Evolutionary conservation across 2,888 invertebrate genomes (phyloP).

Genomic region (Diarsia rubi): DNA sequence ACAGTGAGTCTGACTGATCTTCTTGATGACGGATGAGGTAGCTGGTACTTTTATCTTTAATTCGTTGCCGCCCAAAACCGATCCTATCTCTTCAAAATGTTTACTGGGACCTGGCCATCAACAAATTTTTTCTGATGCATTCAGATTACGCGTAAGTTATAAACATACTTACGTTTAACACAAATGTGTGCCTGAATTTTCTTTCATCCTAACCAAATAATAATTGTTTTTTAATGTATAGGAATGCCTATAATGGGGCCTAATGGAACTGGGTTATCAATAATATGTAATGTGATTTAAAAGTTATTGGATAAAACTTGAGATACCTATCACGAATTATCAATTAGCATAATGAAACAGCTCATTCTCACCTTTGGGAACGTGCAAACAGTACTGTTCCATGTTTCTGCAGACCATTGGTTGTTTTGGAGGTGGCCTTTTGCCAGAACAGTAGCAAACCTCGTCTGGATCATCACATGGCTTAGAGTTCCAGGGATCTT

Average conservation of each 20-base stretch:
- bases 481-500: slow-evolving; percentile 81
- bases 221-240: not conserved
- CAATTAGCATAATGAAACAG: slow-evolving; percentile 12
- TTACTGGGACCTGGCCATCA: slow-evolving; percentile 88
- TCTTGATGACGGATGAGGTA: slow-evolving; percentile 84
- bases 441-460: slow-evolving; percentile 84
- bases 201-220: slow-evolving; percentile 26
- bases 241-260: slow-evolving; percentile 7
- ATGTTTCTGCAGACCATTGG: slow-evolving; percentile 85
- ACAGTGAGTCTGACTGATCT: slow-evolving; percentile 87
- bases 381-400: slow-evolving; percentile 85
- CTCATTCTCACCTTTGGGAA: slow-evolving; percentile 87
- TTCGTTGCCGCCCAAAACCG: slow-evolving; percentile 85
- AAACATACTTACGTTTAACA: slow-evolving; percentile 33
- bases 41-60: slow-evolving; percentile 88
- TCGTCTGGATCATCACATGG: slow-evolving; percentile 85
- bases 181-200: slow-evolving; percentile 27
- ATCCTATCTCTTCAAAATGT: slow-evolving; percentile 88
- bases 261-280: not conserved
- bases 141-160: slow-evolving; percentile 51
- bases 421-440: slow-evolving; percentile 75
- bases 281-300: not conserved
- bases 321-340: slow-evolving; percentile 15
- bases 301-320: slow-evolving; percentile 42
- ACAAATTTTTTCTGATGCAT: slow-evolving; percentile 81